Percentiles rank a stretch among this genome's conserved stretches.
phyloP scores from a whole-genome alignment of 2,888 invertebrate species.

The Lithodes maja region DNA sequence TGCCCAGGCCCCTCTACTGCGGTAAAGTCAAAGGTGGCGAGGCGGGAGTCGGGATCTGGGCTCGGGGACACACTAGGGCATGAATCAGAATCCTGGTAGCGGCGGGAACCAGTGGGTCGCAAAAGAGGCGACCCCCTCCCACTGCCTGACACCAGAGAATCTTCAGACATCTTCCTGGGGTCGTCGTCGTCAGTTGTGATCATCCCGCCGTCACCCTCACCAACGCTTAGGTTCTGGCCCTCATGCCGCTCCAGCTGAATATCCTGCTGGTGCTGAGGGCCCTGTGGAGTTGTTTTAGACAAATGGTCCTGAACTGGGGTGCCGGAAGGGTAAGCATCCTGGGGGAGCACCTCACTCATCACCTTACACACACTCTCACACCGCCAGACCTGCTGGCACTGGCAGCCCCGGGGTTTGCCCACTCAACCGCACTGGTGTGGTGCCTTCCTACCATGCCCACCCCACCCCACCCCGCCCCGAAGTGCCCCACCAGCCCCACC shows the following conservation, averaged over 20 bases:
- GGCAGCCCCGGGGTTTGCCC: conserved; percentile 17
- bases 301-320: conserved; percentile 33
- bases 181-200: conserved; percentile 44
- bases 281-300: neutral
- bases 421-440: conserved; percentile 15
- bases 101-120: conserved; percentile 26
- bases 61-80: conserved; percentile 67
- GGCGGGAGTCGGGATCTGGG: conserved; percentile 63
- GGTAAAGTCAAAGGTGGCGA: conserved; percentile 57
- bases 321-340: conserved; percentile 42
- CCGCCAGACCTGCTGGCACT: conserved; percentile 64
- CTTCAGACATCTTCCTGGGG: conserved; percentile 55
- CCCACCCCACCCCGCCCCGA: conserved; percentile 25
- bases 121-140: conserved; percentile 50
- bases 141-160: conserved; percentile 51
- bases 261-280: conserved; percentile 21
- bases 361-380: conserved; percentile 53
- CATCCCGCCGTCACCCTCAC: conserved; percentile 31
- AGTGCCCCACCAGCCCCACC: conserved; percentile 20
- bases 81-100: conserved; percentile 59
- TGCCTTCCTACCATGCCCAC: conserved; percentile 29
- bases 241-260: neutral
- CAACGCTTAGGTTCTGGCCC: conserved; percentile 1
- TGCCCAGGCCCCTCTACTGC: conserved; percentile 35
- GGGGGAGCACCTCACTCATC: conserved; percentile 50